Evolutionary conservation across 1,140 invertebrate species (phyloP), one percentile per base, ranked within the genome.

Genomic region (Psix sp.): DNA sequence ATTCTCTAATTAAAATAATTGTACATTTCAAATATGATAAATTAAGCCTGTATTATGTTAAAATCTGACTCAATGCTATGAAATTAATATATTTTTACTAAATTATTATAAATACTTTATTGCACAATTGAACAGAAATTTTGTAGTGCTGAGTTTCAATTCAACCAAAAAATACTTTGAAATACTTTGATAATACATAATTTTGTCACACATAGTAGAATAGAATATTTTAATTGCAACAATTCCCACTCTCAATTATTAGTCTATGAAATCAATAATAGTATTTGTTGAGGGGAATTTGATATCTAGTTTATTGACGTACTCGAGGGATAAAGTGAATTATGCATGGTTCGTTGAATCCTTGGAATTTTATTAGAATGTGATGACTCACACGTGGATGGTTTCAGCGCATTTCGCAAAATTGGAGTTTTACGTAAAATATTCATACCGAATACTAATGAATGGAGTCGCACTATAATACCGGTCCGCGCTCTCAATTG

Each of bases 311-410:
- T 59, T 68, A 68, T 68, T 59, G 54, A 68, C 48, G 45, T 52
- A 49, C 42, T 52, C 31, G 10, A 33, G 5, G 45, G 40, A 59
- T 52, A 52, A 59, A 68, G 39, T 68, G 66, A 70, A 70, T 70
- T 60, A 59, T 70, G 48, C 66, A 59, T 45, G 39, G 48, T 51
- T 54, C 56, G 48, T 60, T 60, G 56, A 62, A 51, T 71, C 66
- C 62, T 71, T 40, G 66, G 66, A 62, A 71, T 71, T 71, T 71
- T 62, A 71, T 71, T 71, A 52, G 57, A 71, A 71, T 54, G 49
- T 56, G 49, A 49, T 70, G 51, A 46, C 46, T 54, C 42, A 70
- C 57, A 56, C 66, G 48, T 70, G 48, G 42, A 70, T 56, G 56
- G 33, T 24, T 54, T 36, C 56, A 49, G 54, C 49, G 48, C 42